These are phyloP conservation scores for Anser brachyrhynchus DNA, from an alignment of 2,113 vertebrate genomes.

Conservation along the genomic window DNA sequence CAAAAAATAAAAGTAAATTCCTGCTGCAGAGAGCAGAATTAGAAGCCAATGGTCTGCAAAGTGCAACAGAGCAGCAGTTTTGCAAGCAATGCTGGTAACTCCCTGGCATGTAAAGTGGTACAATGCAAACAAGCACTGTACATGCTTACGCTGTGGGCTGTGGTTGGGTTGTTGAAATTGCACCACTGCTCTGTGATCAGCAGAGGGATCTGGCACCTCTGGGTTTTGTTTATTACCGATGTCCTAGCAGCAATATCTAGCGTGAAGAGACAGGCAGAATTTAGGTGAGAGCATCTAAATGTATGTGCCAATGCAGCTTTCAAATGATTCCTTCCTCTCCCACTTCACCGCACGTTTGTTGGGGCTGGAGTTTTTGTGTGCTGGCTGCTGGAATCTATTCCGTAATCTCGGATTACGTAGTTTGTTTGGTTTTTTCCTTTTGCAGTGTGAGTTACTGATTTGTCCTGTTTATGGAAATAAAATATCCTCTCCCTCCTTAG, in stretches of 20 bases:
- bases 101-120: not conserved
- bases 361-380: not conserved
- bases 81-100: not conserved
- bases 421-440: not conserved
- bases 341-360: not conserved
- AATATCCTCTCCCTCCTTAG: not conserved
- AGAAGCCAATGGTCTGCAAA: not conserved
- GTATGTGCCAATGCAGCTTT: fast-evolving
- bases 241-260: not conserved
- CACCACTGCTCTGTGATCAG: not conserved
- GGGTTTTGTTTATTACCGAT: not conserved
- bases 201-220: not conserved
- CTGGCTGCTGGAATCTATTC: not conserved
- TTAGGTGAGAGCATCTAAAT: not conserved
- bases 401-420: fast-evolving
- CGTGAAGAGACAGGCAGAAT: not conserved
- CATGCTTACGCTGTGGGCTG: fast-evolving
- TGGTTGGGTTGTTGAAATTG: not conserved
- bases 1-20: not conserved
- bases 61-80: not conserved
- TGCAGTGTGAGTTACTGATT: not conserved
- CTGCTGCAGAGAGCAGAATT: not conserved
- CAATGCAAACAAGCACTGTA: not conserved
- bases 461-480: not conserved
- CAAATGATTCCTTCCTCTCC: not conserved